Evolutionary conservation across 2,113 vertebrate species (phyloP).

Genomic region (Odocoileus virginianus): DNA sequence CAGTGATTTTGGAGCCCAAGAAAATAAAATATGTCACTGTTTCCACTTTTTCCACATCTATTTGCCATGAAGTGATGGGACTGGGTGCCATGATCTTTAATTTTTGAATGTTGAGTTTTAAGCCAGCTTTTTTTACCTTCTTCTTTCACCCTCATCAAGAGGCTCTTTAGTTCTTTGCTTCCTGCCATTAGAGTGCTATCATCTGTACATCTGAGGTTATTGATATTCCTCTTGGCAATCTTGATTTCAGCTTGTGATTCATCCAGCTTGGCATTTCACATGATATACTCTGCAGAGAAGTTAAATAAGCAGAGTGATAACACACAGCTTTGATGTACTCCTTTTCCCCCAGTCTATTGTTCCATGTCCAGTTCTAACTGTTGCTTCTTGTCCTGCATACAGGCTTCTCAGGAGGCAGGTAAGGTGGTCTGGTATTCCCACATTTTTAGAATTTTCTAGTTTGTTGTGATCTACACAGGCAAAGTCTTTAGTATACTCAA

Average conservation of each 20-base stretch:
- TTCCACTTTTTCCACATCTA: not conserved
- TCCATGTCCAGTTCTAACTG: not conserved
- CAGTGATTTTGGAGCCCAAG: not conserved
- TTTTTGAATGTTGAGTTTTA: not conserved
- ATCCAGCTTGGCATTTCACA: not conserved
- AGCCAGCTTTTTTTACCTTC: not conserved
- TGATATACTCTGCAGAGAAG: not conserved
- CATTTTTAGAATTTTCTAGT: not conserved
- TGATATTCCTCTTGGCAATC: not conserved
- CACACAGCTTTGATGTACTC: not conserved
- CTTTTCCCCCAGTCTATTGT: not conserved
- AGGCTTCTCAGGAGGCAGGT: not conserved
- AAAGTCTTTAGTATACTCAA: not conserved
- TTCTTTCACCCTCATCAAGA: not conserved
- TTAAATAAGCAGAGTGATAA: not conserved
- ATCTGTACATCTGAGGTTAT: not conserved
- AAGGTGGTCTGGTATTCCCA: not conserved
- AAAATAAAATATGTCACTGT: not conserved
- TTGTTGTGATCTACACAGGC: not conserved
- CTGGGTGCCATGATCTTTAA: not conserved
- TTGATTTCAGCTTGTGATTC: not conserved
- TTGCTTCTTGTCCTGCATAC: not conserved
- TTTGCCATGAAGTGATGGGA: not conserved
- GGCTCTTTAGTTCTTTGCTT: not conserved
- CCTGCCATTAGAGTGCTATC: not conserved